Evolutionary conservation across 2,888 invertebrate genomes (phyloP), one percentile per base, ranked within the genome.

Genomic region (Lypha dubia): DNA sequence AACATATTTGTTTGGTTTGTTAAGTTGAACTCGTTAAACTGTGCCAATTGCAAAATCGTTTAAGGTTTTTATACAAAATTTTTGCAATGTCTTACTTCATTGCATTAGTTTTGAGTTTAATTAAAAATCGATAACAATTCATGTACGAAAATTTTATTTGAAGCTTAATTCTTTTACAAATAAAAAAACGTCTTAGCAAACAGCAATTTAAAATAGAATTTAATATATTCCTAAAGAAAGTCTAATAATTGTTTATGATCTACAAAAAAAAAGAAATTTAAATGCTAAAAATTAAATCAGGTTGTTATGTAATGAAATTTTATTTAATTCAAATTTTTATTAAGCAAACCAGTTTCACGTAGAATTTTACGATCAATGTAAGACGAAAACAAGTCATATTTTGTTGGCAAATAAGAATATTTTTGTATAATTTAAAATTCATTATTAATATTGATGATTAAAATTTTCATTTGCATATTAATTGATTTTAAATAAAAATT

Each of bases 1-100:
- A 32, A 77, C 76, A 77, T 77, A n/a, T 58, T 68, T 77, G 49
- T 24, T 58, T 13, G 22, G 7, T 49, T 20, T 56, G 1, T 22
- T 56, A 1, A 17, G 17, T 35, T 35, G 5, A 24, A 53, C 91
- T 53, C 24, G 38, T 22, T 41, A 32, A 65, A 76, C 76, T 76
- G 67, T 67, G 17, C 1, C 22, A 41, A 46, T 67, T 58, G 2
- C 5, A 4, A 17, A 60, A 35, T 49, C 28, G 8, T 41, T 17
- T 1, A 28, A 20, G 15, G 41, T 41, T 28, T 77, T 77, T 77
- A 77, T 77, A 77, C 60, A 60, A 35, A 65, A 67, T 32, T 32
- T 20, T 28, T n/a, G n/a, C n/a, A 20, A 0, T 24, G 22, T 51
- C 1, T 13, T 51, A 24, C n/a, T 9, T n/a, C 6, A 32, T 32